These are phyloP conservation scores for Pangasianodon hypophthalmus DNA, from an alignment of 2,113 vertebrate genomes.

Conservation along the genomic window DNA sequence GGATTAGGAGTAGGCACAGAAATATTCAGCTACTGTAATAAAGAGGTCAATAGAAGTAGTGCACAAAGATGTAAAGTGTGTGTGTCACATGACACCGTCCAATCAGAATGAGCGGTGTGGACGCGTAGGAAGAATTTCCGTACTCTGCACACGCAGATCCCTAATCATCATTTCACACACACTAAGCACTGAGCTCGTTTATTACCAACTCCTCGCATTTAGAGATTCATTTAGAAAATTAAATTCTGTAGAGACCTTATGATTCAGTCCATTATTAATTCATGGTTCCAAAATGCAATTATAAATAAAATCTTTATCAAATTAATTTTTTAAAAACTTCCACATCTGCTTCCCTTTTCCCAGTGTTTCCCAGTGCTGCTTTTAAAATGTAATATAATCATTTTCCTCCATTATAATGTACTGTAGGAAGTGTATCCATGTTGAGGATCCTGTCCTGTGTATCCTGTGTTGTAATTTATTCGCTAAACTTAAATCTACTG, in stretches of 20 bases:
- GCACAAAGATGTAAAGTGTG: neutral
- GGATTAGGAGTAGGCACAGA: neutral
- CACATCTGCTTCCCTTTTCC: neutral
- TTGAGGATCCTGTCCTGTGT: neutral
- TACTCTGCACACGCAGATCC: conserved; percentile 39
- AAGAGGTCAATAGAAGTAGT: neutral
- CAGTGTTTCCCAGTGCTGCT: neutral
- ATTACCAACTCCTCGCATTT: neutral
- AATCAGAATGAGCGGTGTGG: conserved; percentile 34
- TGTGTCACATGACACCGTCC: conserved; percentile 40
- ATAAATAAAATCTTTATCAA: neutral
- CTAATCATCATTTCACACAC: conserved; percentile 7
- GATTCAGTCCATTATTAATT: neutral
- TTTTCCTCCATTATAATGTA: neutral
- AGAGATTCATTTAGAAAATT: neutral
- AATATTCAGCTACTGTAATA: neutral
- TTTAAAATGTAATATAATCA: neutral
- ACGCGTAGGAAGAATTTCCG: conserved; percentile 11
- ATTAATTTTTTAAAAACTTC: neutral
- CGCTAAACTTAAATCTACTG: neutral
- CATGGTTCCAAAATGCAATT: neutral
- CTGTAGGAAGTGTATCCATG: neutral
- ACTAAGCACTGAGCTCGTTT: conserved; percentile 5
- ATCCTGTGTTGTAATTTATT: neutral
- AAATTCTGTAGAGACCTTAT: neutral